Evolutionary conservation across 2,113 vertebrate species (phyloP), one percentile per base, ranked within the genome.

Genomic region (Nothocercus nigrocapillus): DNA sequence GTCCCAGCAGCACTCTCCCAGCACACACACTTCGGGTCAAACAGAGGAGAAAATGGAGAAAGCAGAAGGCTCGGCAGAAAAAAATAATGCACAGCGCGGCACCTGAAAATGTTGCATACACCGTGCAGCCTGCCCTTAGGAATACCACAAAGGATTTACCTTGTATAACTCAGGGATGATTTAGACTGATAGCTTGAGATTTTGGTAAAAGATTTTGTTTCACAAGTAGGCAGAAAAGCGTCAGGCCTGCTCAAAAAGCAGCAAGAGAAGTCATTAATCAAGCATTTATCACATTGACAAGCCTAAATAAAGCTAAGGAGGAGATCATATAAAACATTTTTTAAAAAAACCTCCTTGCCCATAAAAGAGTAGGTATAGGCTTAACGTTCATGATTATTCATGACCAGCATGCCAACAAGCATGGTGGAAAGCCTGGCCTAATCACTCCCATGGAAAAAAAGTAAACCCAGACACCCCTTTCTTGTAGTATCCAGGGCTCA

Each of bases 1-100:
- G 97, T 96, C 94, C 96, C 82, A 97, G 83, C 28, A 96, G 82
- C 74, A 95, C 88, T 93, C 85, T 90, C 79, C 95, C 93, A 89
- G 93, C 21, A 20, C 66, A 89, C 76, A 93, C 87, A 83, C 93
- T 98, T 56, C 95, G 92, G 63, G 89, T 70, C 7, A 85, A 89
- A 44, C 18, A 17, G 8, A 36, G 53, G 45, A 72, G 34, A 94
- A 93, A 94, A 91, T 27, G 95, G 81, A 96, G 76, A 82, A 94
- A 95, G 21, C 63, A 91, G 77, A 88, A 47, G 76, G 64, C 84
- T 73, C 91, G 91, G 88, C 61, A 94, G 78, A 77, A 53, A 67
- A 45, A 45, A 36, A 5, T 17, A 63, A 13, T 59, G 36, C 9
- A 68, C 32, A 75, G 75, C 14, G 42, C 24, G 4, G 3, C 21